A percentile compares a stretch with the other conserved stretches of the same genome.
Conservation (phyloP, 2,113 vertebrate species). For the Enhydra lutris region DNA sequence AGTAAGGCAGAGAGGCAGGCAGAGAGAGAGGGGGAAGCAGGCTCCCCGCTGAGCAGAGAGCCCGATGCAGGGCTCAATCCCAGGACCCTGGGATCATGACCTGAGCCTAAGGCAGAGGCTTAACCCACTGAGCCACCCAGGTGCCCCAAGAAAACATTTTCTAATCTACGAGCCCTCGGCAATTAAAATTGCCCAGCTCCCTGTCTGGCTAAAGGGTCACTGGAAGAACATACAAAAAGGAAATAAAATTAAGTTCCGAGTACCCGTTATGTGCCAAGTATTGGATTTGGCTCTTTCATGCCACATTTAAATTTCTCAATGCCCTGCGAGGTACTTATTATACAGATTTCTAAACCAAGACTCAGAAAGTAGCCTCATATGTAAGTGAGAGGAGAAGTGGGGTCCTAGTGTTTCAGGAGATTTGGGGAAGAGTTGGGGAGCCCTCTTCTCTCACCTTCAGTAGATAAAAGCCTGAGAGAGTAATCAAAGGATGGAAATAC, state of each 20-base stretch:
- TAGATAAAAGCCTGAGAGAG: not conserved
- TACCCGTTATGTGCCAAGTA: not conserved
- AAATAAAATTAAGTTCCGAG: not conserved
- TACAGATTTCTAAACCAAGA: not conserved
- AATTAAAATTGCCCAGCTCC: not conserved
- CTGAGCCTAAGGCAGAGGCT: too few relatives aligned
- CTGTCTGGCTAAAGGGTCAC: not conserved
- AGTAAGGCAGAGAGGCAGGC: too few relatives aligned
- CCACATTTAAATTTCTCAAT: not conserved
- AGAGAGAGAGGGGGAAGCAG: too few relatives aligned
- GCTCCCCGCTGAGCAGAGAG: too few relatives aligned
- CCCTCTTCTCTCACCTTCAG: not conserved
- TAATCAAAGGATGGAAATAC: not conserved
- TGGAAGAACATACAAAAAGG: not conserved
- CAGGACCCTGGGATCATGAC: too few relatives aligned
- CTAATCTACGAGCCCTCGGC: not conserved
- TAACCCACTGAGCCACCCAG: too few relatives aligned
- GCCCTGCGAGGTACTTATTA: not conserved
- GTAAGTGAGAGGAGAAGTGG: not conserved
- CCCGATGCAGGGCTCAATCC: too few relatives aligned
- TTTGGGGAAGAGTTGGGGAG: not conserved
- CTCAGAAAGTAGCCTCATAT: not conserved
- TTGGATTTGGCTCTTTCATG: not conserved
- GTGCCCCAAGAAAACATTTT: not conserved
- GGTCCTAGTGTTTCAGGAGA: not conserved